Evolutionary conservation across 1,140 invertebrate species (phyloP).

Genomic region (Drosophila rhopaloa): DNA sequence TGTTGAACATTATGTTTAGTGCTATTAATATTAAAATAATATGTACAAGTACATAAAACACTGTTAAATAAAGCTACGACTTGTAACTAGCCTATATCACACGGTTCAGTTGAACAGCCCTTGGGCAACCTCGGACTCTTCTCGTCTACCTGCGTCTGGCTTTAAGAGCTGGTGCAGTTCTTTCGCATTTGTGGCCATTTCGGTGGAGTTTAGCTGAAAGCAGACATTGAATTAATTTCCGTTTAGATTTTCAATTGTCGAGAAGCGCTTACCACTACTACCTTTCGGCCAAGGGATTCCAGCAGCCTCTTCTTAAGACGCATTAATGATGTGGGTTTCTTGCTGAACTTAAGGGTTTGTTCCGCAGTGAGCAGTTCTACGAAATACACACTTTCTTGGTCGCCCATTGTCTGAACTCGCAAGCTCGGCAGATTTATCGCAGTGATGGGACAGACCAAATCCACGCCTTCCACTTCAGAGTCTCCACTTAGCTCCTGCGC

Average conservation of each 20-base stretch:
- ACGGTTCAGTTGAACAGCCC: conserved; percentile 45
- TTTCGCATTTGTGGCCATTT: conserved; percentile 58
- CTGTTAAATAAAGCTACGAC: conserved; percentile 69
- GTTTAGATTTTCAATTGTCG: background rate
- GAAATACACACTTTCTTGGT: conserved; percentile 49
- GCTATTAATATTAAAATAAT: conserved; percentile 88
- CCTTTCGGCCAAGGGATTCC: conserved; percentile 61
- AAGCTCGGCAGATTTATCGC: conserved; percentile 76
- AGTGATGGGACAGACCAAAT: conserved; percentile 68
- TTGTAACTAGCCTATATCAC: conserved; percentile 62
- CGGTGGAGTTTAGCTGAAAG: conserved; percentile 45
- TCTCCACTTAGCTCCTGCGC: conserved; percentile 43
- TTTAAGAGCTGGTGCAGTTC: conserved; percentile 48
- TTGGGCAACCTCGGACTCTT: conserved; percentile 25
- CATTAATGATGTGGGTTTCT: conserved; percentile 55
- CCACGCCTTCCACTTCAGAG: conserved; percentile 52
- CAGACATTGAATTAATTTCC: background rate
- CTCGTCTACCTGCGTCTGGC: background rate
- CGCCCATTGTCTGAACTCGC: conserved; percentile 47
- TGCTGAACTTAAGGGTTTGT: conserved; percentile 62
- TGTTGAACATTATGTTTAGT: conserved; percentile 91
- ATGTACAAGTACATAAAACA: conserved; percentile 61
- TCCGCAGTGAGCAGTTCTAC: conserved; percentile 60
- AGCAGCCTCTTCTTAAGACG: conserved; percentile 65
- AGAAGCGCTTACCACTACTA: conserved; percentile 60